Base-by-base conservation (phyloP, 2,888 invertebrate genomes). In the Andrena praecox region DNA sequence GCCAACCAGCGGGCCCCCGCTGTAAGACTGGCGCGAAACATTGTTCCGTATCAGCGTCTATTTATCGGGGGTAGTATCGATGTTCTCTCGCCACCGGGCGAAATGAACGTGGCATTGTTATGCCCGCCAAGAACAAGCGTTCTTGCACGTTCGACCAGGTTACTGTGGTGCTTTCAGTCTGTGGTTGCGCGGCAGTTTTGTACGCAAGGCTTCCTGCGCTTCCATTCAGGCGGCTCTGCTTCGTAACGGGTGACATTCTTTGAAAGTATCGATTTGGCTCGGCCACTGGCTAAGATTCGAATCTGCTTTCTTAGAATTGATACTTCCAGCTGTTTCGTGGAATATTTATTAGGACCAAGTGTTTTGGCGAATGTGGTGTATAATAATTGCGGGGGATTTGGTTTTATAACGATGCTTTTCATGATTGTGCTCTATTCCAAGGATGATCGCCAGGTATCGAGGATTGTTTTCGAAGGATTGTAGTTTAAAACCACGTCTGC, bases 51-150 rank as follows among this genome's bases (percentile, higher is more conserved):
- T 82, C 77, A 66, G n/a, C 35, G 54, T 35, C 52, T 81, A 64
- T 73, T 81, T 73, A 73, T 82, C 62, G 68, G 60, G 29, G 54
- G 8, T n/a, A 1, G 50, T 72, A 67, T 74, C 48, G 80, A 79
- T 60, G 69, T 50, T 7, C 24, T 10, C 7, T 6, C n/a, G 16
- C 31, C 12, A n/a, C 5, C 20, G 12, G n/a, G 24, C 29, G 42
- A 29, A 42, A 60, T n/a, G 42, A 54, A 77, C 54, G 62, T 29
- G 10, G 20, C 66, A 27, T 66, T 48, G 20, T 27, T 3, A 16
- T 2, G 2, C 20, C 12, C 8, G 63, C 16, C 20, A 27, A 10
- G 7, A 16, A 33, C 6, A 33, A 63, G 50, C 24, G 27, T 60
- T 20, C 64, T 48, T 50, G 31, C 59, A 10, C 8, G n/a, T 52